phyloP scores from a whole-genome alignment of 2,888 invertebrate species.

The Epinotia demarniana region DNA sequence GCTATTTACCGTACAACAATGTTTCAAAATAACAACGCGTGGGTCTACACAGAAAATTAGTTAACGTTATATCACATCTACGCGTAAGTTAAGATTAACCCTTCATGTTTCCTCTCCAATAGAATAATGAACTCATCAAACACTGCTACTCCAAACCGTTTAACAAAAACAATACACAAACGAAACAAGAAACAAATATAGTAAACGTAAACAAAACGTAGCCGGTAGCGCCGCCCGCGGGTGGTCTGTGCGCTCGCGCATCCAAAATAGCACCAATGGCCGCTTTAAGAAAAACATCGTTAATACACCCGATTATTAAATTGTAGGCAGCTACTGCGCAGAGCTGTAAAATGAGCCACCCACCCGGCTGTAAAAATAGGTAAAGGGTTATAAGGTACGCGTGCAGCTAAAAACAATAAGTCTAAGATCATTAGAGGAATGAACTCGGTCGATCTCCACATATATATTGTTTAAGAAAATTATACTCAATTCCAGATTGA shows the following conservation, averaged over 20 bases:
- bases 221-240: slow-evolving; percentile 66
- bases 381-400: slow-evolving; percentile 52
- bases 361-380: slow-evolving; percentile 75
- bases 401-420: slow-evolving; percentile 37
- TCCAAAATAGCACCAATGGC: slow-evolving; percentile 74
- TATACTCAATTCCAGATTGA: background rate
- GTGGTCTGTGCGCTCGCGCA: slow-evolving; percentile 73
- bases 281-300: slow-evolving; percentile 81
- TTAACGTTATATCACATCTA: too few species aligned
- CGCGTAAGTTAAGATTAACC: background rate
- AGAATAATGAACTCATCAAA: slow-evolving; percentile 32
- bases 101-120: background rate
- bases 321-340: slow-evolving; percentile 77
- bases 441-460: background rate
- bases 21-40: too few species aligned
- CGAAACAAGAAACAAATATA: slow-evolving; percentile 62
- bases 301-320: slow-evolving; percentile 78
- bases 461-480: background rate
- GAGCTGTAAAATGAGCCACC: slow-evolving; percentile 77
- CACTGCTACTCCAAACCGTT: slow-evolving; percentile 23
- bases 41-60: too few species aligned
- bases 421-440: slow-evolving; percentile 11
- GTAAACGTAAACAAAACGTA: slow-evolving; percentile 49
- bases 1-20: too few species aligned
- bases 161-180: slow-evolving; percentile 48